A percentile compares a stretch with the other conserved stretches of the same genome.
These are phyloP conservation scores for Melanotaenia pygmaea DNA, from an alignment of 2,797 vertebrate species.

Conservation along the genomic window DNA sequence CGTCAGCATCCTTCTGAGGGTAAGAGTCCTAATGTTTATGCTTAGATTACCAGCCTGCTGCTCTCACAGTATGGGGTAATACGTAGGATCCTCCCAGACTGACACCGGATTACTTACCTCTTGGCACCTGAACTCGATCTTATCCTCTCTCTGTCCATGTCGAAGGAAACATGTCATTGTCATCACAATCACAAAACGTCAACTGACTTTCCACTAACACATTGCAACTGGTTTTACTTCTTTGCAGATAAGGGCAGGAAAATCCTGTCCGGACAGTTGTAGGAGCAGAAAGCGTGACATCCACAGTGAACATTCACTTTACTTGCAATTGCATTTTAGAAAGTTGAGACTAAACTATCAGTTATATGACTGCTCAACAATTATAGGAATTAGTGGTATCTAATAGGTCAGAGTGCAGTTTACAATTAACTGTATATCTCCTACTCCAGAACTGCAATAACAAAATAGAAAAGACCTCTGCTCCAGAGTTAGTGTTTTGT, in stretches of 20 bases:
- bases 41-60: conserved; percentile 40
- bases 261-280: neutral
- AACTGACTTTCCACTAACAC: neutral
- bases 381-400: neutral
- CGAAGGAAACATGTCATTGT: neutral
- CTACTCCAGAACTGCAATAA: neutral
- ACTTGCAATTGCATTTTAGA: neutral
- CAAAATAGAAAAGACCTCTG: neutral
- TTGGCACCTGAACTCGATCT: conserved; percentile 51
- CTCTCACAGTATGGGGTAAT: conserved; percentile 43
- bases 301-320: neutral
- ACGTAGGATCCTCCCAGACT: conserved; percentile 42
- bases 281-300: neutral
- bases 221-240: neutral
- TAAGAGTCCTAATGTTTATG: conserved; percentile 63
- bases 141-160: conserved; percentile 31
- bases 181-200: conserved; percentile 10
- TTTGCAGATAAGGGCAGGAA: neutral
- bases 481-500: neutral
- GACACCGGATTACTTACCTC: conserved; percentile 58
- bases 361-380: neutral
- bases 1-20: conserved; percentile 82
- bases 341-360: neutral
- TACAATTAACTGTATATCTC: neutral
- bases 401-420: neutral